These are phyloP conservation scores for Ophioninae sp. DNA, from an alignment of 2,888 invertebrate species.

Conservation along the genomic window DNA sequence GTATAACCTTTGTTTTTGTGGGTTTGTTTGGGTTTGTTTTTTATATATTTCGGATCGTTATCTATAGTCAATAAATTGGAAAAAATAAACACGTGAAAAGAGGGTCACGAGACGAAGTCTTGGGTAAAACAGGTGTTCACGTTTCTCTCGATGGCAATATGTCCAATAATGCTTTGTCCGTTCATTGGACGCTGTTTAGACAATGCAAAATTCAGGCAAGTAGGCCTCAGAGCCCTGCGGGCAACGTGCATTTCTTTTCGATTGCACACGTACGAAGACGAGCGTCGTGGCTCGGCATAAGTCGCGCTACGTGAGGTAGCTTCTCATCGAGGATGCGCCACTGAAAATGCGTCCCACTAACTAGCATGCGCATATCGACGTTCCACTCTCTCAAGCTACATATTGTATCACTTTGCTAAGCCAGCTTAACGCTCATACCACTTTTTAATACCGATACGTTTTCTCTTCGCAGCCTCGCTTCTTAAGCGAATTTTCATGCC, in stretches of 20 bases:
- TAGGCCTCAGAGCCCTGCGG: constrained; percentile 56
- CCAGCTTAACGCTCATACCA: background rate
- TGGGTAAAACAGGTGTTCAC: constrained; percentile 38
- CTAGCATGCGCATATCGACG: constrained; percentile 21
- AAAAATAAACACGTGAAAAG: constrained; percentile 40
- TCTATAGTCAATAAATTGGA: constrained; percentile 41
- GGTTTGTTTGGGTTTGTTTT: too few species aligned
- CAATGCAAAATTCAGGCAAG: constrained; percentile 65
- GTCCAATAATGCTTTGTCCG: constrained; percentile 33
- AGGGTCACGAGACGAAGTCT: constrained; percentile 38
- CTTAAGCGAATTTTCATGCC: constrained; percentile 22
- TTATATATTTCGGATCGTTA: constrained; percentile 12
- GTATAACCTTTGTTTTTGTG: too few species aligned
- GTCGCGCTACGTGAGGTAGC: constrained; percentile 28
- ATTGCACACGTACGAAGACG: constrained; percentile 6
- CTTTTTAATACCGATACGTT: constrained; percentile 27
- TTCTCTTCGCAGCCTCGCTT: constrained; percentile 35
- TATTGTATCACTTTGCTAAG: constrained; percentile 29
- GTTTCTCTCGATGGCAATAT: constrained; percentile 56
- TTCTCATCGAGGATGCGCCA: constrained; percentile 48
- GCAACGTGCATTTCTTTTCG: constrained; percentile 18
- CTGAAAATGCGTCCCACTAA: constrained; percentile 60
- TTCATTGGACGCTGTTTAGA: constrained; percentile 49
- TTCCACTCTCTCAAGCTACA: constrained; percentile 2
- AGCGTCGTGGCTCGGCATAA: constrained; percentile 7